Percentiles rank a stretch among this genome's conserved stretches.
phyloP scores from a whole-genome alignment of 2,888 invertebrate genomes.

The Fragum whitleyi region DNA sequence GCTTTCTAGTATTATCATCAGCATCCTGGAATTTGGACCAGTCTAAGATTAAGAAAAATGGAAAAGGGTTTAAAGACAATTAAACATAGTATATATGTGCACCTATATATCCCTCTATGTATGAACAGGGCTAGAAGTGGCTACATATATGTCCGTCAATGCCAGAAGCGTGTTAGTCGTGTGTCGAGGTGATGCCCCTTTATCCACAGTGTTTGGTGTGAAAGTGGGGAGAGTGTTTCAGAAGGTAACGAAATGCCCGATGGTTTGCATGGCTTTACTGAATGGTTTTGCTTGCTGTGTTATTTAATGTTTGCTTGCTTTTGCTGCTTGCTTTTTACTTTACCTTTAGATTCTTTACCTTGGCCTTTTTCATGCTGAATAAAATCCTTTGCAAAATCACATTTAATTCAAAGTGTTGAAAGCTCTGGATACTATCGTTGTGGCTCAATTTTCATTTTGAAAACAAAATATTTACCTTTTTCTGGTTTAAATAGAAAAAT shows the following conservation, averaged over 20 bases:
- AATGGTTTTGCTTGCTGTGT: slow-evolving; percentile 8
- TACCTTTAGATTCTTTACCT: no score
- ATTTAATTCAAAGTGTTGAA: no score
- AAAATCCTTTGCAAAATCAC: no score
- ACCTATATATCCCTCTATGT: not conserved
- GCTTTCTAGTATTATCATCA: no score
- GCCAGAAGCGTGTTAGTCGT: slow-evolving; percentile 93
- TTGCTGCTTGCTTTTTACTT: not conserved
- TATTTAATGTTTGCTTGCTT: not conserved
- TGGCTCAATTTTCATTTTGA: no score
- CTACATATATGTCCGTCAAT: slow-evolving; percentile 90
- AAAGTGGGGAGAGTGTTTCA: slow-evolving; percentile 90
- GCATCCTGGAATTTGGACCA: no score
- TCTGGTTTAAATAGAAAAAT: no score
- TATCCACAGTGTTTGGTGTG: slow-evolving; percentile 91
- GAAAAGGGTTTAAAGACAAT: no score
- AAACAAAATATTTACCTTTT: no score
- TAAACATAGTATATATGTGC: not conserved
- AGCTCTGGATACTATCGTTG: no score
- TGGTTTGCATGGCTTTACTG: not conserved
- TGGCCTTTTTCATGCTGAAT: no score
- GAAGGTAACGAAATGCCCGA: slow-evolving; percentile 83
- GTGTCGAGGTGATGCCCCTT: slow-evolving; percentile 90
- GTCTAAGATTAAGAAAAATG: no score
- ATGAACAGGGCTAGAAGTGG: slow-evolving; percentile 90